A percentile compares a stretch with the other conserved stretches of the same genome.
Evolutionary conservation across 2,113 vertebrate genomes (phyloP).

Genomic region (Lota lota): DNA sequence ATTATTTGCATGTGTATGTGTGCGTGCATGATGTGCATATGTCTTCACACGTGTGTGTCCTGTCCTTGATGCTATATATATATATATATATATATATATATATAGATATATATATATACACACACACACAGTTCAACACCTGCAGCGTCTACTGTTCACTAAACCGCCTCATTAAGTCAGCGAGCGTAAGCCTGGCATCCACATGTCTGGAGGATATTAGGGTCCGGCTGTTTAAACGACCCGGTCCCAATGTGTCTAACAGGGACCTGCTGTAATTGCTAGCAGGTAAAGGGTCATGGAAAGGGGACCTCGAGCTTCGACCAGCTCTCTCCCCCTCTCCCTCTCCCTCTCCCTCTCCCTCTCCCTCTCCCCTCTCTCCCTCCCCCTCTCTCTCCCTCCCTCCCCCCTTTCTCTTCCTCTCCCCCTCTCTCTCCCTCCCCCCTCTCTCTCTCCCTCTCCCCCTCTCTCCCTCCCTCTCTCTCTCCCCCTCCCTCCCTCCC

Average conservation of each 20-base stretch:
- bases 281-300: slow-evolving; percentile 16
- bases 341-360: slow-evolving; percentile 21
- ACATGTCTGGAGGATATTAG: not conserved
- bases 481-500: not conserved
- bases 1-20: not conserved
- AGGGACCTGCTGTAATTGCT: slow-evolving; percentile 11
- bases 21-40: slow-evolving; percentile 2
- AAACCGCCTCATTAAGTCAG: too few relatives aligned
- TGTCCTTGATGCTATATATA: too few relatives aligned
- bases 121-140: too few relatives aligned
- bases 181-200: not conserved
- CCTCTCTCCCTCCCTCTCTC: too few relatives aligned
- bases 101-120: too few relatives aligned
- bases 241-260: slow-evolving; percentile 8
- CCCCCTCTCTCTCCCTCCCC: too few relatives aligned
- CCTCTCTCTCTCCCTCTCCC: too few relatives aligned
- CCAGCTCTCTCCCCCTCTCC: slow-evolving; percentile 24
- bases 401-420: not conserved
- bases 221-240: not conserved
- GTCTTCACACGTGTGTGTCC: too few relatives aligned
- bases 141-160: too few relatives aligned
- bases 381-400: slow-evolving; percentile 19
- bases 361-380: slow-evolving; percentile 16
- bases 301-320: slow-evolving; percentile 28
- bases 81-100: too few relatives aligned